Evolutionary conservation across 92 coral and sea anemone genomes (phyloP), one percentile per base, ranked within the genome.

Genomic region (Hydrozoanthus gracilis): DNA sequence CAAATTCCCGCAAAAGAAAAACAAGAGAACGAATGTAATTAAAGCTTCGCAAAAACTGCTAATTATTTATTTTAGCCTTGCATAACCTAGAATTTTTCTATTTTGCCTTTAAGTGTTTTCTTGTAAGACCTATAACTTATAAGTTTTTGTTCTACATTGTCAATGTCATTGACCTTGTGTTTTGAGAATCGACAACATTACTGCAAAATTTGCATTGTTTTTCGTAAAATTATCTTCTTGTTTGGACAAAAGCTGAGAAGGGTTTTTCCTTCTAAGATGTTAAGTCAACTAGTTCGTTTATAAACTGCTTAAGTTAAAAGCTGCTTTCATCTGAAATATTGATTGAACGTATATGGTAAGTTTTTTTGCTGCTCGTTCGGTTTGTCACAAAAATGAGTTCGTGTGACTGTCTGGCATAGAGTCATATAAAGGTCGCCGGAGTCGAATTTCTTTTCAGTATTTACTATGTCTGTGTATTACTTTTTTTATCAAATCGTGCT

Each of bases 231-330:
- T 12, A 66, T 44, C 35, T 18, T n/a, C 35, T 50, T 76, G 52
- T 35, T 9, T 66, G 18, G 61, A 5, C 20, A 56, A 76, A 54
- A 7, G 27, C 82, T 76, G 27, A 54, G 20, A 49, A 52, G 18
- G 51, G 35, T 20, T 76, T 76, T 76, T 66, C 44, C 9, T 18
- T 11, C 15, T 49, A 76, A 68, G 27, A 73, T n/a, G 55, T 76
- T 73, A 51, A 15, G 62, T 76, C 62, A 76, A 20, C 39, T 76
- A 17, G 27, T 50, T 49, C 35, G 13, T 51, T 76, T 54, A 54
- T 18, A 52, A 54, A 54, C 6, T 52, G 16, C 49, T 54, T 11
- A 76, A 76, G 9, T 7, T 68, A 68, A 66, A 68, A 68, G 73
- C 44, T 68, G 44, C 39, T 27, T 27, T 27, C 39, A 27, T 27